Evolutionary conservation across 2,797 vertebrate species (phyloP), one percentile per base, ranked within the genome.

Genomic region (Threskiornis aethiopicus): DNA sequence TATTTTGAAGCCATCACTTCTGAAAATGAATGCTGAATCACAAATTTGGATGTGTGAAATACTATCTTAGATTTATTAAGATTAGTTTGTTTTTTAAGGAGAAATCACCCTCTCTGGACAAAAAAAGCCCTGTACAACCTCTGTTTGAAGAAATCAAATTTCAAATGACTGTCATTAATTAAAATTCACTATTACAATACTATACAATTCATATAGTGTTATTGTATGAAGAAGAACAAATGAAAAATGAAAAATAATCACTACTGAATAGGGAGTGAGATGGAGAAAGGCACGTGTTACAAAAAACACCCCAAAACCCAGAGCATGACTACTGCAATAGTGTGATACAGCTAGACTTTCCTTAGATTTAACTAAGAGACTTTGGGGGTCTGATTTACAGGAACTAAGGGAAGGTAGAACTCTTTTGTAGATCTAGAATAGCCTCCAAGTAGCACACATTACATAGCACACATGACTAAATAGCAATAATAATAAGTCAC

Each of bases 1-100:
- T 35, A 93, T 75, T 96, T 94, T 96, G 57, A 96, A 96, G 64
- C 25, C 84, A 11, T 28, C 67, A 75, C 21, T 92, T 67, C n/a
- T 42, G 18, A 87, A 94, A 94, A 93, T 65, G 22, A 66, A 85
- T 58, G 51, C 29, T 64, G 62, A 87, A 75, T 72, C 47, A 49
- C n/a, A 69, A 71, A 61, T 85, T 19, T 81, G 26, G 33, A 67
- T 84, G 28, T 77, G 6, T 16, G 39, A 93, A 93, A 93, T 72
- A 41, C 6, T 46, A 7, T 65, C 66, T 57, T 54, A 59, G 64
- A 71, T 89, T 88, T 64, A 59, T 59, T 81, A 46, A 5, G 54
- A 44, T 28, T 55, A 61, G 17, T 64, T 79, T 71, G 10, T 3
- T 71, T 94, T 94, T 83, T 57, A 72, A 57, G 41, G 26, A 92